Base-by-base conservation (phyloP, 1,140 invertebrate genomes). In the Radopholus similis region DNA sequence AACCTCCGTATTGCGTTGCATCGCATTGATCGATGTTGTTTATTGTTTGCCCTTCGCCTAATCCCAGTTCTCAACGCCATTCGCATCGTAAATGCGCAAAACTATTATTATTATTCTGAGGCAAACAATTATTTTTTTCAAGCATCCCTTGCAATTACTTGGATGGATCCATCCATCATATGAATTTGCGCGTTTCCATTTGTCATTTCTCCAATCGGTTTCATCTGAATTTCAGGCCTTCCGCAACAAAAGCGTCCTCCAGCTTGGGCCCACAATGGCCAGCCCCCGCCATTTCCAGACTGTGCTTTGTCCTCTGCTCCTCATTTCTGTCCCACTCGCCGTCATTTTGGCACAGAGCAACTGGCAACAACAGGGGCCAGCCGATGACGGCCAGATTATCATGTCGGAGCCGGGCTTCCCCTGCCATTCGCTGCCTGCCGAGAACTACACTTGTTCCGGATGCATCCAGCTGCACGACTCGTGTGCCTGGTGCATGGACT, bases 381-480 rank as follows among this genome's bases (percentile, higher is more conserved):
- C 71, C 30, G 64, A 47, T 37, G 73, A 76, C 18, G 73, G 73
- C 9, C 74, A 75, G 59, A 77, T 75, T 9, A 28, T 75, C 1
- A 55, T 75, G 54, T 40, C 75, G 6, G 70, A 82, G 28, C 59
- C 83, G 23, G 81, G 78, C 47, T 82, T 83, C 65, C 74, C 81
- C 5, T 81, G 79, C 56, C 76, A 83, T 65, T 82, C 79, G 2
- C 68, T 81, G 28, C 59, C 78, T 9, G 49, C 72, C 4, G 78
- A 81, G 26, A 81, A 81, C 47, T 81, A 81, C 65, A 82, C 79
- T 8, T 81, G 79, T 59, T 60, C 64, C 23, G 74, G 58, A 0
- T 81, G 79, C 53, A 81, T 81, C 34, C 78, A 81, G 44, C 55
- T 82, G 18, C 79, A 81, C 58, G 81, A 82, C 28, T 76, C 79